phyloP scores from a whole-genome alignment of 2,113 vertebrate species.

The Erpornis zantholeuca region DNA sequence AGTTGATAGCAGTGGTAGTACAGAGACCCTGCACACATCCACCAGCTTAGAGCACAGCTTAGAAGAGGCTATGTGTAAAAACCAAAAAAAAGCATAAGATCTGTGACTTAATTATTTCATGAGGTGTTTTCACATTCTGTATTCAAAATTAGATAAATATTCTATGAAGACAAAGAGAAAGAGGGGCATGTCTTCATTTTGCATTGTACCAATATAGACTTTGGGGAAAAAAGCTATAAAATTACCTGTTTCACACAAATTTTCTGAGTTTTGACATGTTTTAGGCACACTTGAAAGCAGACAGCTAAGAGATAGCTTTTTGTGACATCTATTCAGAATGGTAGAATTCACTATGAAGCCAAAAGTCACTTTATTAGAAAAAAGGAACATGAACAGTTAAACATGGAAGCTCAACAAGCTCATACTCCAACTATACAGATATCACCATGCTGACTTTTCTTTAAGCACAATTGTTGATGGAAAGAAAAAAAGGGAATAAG shows the following conservation, averaged over 20 bases:
- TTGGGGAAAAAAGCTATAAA: background rate
- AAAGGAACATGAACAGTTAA: background rate
- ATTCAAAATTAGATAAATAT: background rate
- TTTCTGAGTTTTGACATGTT: background rate
- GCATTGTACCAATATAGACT: background rate
- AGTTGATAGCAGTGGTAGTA: background rate
- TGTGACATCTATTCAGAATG: background rate
- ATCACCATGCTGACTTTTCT: background rate
- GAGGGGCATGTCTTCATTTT: rapidly evolving
- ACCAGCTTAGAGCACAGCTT: background rate
- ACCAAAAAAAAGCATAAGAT: background rate
- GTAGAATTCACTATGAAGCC: background rate
- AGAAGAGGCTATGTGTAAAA: background rate
- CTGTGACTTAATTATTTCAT: background rate
- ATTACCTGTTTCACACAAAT: background rate
- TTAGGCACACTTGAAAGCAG: background rate
- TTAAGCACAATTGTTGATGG: background rate
- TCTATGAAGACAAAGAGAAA: background rate
- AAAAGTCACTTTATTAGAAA: background rate
- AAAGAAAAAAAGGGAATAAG: background rate
- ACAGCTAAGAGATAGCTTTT: background rate
- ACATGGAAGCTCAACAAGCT: background rate
- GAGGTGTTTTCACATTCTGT: background rate
- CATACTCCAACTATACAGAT: background rate
- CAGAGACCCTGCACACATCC: background rate